Evolutionary conservation across 2,888 invertebrate species (phyloP).

Genomic region (Meandrusa payeni): DNA sequence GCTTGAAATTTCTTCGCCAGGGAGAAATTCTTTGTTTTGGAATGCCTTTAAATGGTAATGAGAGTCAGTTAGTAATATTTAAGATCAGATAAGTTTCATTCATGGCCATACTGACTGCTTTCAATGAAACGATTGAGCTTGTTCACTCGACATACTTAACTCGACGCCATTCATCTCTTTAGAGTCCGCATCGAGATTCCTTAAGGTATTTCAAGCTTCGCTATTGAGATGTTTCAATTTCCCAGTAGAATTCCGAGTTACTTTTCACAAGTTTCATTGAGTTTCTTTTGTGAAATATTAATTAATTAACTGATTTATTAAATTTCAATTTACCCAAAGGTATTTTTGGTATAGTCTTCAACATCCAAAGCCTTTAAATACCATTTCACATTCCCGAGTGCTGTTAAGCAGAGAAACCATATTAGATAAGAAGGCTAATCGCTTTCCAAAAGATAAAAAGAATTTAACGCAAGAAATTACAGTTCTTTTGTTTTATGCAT

Average conservation of each 20-base stretch:
- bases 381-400: too few species aligned
- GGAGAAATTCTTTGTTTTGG: neutral
- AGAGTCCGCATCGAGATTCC: neutral
- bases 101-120: neutral
- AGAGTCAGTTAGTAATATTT: neutral
- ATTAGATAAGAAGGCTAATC: too few species aligned
- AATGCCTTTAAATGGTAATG: neutral
- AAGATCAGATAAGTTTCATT: neutral
- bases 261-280: constrained; percentile 8
- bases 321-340: neutral
- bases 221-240: constrained; percentile 12
- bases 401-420: too few species aligned
- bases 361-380: too few species aligned
- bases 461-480: too few species aligned
- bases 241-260: constrained; percentile 4
- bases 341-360: too few species aligned
- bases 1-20: neutral
- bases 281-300: constrained; percentile 3
- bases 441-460: too few species aligned
- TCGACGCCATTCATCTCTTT: constrained; percentile 6
- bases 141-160: constrained; percentile 2
- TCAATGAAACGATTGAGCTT: neutral
- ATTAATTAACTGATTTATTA: neutral
- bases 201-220: neutral
- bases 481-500: too few species aligned